Evolutionary conservation across 2,888 invertebrate species (phyloP), one percentile per base, ranked within the genome.

Genomic region (Scaptomyza caliginosa): DNA sequence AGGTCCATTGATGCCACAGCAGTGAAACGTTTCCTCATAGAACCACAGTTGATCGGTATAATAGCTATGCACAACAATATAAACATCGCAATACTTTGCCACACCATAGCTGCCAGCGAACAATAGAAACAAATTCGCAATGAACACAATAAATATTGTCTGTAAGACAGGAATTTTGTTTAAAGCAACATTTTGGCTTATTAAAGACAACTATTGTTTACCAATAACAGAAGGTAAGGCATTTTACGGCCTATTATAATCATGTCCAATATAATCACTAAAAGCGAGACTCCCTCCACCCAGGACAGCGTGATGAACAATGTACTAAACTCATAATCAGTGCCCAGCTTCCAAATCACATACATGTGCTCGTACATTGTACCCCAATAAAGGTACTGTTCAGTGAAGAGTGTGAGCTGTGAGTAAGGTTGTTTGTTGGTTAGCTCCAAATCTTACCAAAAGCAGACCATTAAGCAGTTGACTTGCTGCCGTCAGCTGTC

Each of bases 1-100:
- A 0, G 72, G 76, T 0, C 76, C 76, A 32, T 60, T 24, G n/a
- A 72, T 65, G 48, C 76, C 76, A 8, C 76, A 77, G 17, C 76
- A 77, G 0, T 34, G 10, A 17, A 43, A 51, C 0, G 19, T 19
- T 11, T 2, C 16, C 60, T 75, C 75, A 43, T 74, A 70, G 13
- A 32, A 7, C 28, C 45, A 40, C 39, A 75, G 26, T 8, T 19
- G 45, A 3, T 66, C 13, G 13, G 49, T 60, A 2, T 48, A 7
- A 7, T 28, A 75, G 4, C 76, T 55, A 0, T 76, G 66, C 19
- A 70, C 59, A 0, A 73, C 73, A n/a, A 60, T 40, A 38, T 70
- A 73, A 1, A 57, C 42, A 38, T 73, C 73, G 5, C 71, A 60
- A 8, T 66, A 75, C 8, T 1, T 38, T 0, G 50, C 19, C 4